Base-by-base conservation (phyloP, 2,797 vertebrate genomes). In the Heterohyrax brucei region DNA sequence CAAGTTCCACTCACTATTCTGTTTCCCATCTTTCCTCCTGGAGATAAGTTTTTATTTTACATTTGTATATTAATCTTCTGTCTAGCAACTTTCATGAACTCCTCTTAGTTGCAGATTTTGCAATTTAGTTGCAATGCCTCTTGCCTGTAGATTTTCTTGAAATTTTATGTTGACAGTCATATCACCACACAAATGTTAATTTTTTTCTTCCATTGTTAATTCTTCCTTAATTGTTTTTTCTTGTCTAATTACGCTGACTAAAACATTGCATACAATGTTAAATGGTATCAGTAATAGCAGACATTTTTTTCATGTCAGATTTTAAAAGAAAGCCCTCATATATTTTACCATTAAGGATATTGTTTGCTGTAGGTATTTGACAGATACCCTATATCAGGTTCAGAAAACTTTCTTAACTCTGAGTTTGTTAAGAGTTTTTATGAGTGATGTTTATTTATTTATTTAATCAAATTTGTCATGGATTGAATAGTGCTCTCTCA, bases 121-220 rank as follows among this genome's bases (percentile, higher is more conserved):
- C 19, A 61, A 61, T 21, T 61, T 61, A 61, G 59, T 61, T 61
- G 59, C 59, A 61, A 61, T 21, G 19, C 59, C 19, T 61, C n/a
- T 90, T 61, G 39, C 16, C 53, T 44, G 12, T 24, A 90, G 30
- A 64, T 81, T 68, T 77, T 26, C 59, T 89, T 68, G 48, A 89
- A 44, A 77, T 84, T 75, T 94, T 78, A 64, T 39, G 24, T 48
- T 76, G 10, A 77, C 6, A 26, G 30, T 87, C 59, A 83, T 75
- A 48, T 68, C 64, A 46, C 62, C 6, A 48, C 44, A 39, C 72
- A 75, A 78, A 90, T 22, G 70, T 14, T 28, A 48, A 13, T 79
- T 80, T 75, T 76, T 81, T 89, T 75, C 75, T 92, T 64, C 33
- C 13, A 46, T 3, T 91, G 18, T 68, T 68, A 64, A 85, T 85